A percentile compares a stretch with the other conserved stretches of the same genome.
phyloP scores from a whole-genome alignment of 2,113 vertebrate species.

The Rhagologus leucostigma region DNA sequence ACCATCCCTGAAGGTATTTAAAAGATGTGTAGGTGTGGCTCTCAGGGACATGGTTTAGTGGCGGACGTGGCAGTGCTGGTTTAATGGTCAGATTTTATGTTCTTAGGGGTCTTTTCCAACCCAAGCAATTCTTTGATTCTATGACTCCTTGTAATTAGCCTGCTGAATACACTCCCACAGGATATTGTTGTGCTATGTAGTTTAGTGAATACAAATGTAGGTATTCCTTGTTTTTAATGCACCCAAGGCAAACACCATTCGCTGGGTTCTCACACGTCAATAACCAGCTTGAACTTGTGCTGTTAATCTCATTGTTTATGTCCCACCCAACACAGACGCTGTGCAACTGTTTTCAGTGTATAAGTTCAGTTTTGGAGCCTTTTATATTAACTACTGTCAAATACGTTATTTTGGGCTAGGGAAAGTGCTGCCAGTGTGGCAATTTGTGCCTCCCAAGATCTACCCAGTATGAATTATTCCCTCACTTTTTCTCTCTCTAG shows the following conservation, averaged over 20 bases:
- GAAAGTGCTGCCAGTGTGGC: neutral
- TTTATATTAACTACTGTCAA: neutral
- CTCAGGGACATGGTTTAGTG: neutral
- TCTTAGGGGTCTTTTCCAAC: neutral
- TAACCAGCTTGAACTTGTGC: neutral
- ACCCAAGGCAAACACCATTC: neutral
- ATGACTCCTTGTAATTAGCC: neutral
- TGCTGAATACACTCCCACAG: neutral
- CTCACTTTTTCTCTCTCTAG: neutral
- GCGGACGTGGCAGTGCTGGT: neutral
- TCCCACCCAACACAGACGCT: neutral
- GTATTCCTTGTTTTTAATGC: neutral
- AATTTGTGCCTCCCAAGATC: neutral
- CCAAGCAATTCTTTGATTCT: neutral
- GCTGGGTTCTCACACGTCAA: neutral
- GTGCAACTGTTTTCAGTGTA: neutral
- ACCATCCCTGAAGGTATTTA: neutral
- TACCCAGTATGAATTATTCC: fast-evolving
- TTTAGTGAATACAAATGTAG: neutral
- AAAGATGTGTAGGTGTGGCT: neutral
- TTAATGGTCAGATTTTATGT: neutral
- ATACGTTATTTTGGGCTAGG: neutral
- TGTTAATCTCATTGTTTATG: neutral
- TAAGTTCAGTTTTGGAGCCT: neutral
- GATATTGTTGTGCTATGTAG: neutral